Evolutionary conservation across 2,888 invertebrate species (phyloP), one percentile per base, ranked within the genome.

Genomic region (Heterodera filipjevi): DNA sequence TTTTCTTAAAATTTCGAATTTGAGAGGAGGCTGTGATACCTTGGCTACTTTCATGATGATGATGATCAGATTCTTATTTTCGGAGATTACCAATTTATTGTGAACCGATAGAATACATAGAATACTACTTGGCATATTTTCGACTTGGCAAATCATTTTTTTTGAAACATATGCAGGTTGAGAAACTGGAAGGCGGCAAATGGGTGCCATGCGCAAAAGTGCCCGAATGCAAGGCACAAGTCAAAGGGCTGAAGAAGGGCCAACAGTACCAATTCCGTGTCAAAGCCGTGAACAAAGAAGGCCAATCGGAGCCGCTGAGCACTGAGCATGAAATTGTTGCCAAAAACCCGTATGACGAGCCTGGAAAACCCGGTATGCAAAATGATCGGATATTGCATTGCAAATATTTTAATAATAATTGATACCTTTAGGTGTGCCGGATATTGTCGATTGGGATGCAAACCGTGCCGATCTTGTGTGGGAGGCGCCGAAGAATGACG

Each of bases 391-490:
- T 46, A 32, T 46, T 71, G 30, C 27, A 27, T 71, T 32, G 3
- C 0, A 16, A 32, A 32, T 32, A 27, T 71, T 71, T 10, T 39
- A 30, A 27, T 71, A n/a, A 39, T 1, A 44, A n/a, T 14, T 14
- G 30, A 32, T 33, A 16, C 0, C 14, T 1, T 71, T 16, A 39
- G 39, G 39, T 39, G 39, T n/a, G 76, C 95, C 95, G 0, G 94
- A 95, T 85, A 93, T 94, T 22, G 93, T 93, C 75, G 95, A 95
- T 89, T 96, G 95, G 95, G 97, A 98, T 90, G 95, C 94, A 86
- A 95, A 96, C 91, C 96, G 96, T 86, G 95, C 96, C 71, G 95
- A 96, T 87, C 92, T 99, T 81, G 93, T 94, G 86, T 99, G 99
- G 99, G 92, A 93, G 66, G 92, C 95, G 81, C 98, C 98, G 44